Evolutionary conservation across 2,113 vertebrate species (phyloP).

Genomic region (Neogobius melanostomus): DNA sequence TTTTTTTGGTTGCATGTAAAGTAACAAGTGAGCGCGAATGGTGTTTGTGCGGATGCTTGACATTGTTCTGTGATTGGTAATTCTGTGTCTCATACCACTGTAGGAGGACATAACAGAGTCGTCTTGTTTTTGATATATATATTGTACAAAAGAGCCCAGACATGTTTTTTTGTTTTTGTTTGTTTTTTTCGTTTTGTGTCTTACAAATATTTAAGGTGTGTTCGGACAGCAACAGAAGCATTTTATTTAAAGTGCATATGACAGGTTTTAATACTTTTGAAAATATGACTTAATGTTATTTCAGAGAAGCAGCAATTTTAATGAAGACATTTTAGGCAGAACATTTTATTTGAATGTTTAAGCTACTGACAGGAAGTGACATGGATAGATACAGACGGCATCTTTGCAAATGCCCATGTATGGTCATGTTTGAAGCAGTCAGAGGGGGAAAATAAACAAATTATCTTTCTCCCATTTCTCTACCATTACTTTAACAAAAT

Average conservation of each 20-base stretch:
- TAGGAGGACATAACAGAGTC: constrained; percentile 43
- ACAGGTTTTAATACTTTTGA: too few relatives aligned
- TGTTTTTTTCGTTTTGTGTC: constrained; percentile 54
- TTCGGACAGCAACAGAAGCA: constrained; percentile 32
- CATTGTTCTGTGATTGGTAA: constrained; percentile 40
- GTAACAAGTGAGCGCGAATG: constrained; percentile 65
- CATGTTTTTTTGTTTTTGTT: constrained; percentile 45
- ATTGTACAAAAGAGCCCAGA: constrained; percentile 43
- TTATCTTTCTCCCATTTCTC: too few relatives aligned
- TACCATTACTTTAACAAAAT: too few relatives aligned
- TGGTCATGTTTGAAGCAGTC: too few relatives aligned
- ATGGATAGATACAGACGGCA: too few relatives aligned
- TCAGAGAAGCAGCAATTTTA: too few relatives aligned
- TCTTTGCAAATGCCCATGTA: too few relatives aligned
- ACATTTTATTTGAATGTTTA: too few relatives aligned
- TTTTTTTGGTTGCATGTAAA: constrained; percentile 70
- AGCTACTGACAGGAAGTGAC: too few relatives aligned
- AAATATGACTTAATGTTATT: too few relatives aligned
- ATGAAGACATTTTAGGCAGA: too few relatives aligned
- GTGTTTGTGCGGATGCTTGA: constrained; percentile 24
- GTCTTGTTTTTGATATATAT: constrained; percentile 63
- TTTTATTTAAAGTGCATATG: constrained; percentile 21
- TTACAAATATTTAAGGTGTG: constrained; percentile 21
- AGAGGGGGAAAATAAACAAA: too few relatives aligned
- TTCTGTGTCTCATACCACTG: constrained; percentile 75